Percentiles rank a stretch among this genome's conserved stretches.
These are phyloP conservation scores for Oscheius sp. DNA, from an alignment of 2,888 invertebrate genomes.

Conservation along the genomic window DNA sequence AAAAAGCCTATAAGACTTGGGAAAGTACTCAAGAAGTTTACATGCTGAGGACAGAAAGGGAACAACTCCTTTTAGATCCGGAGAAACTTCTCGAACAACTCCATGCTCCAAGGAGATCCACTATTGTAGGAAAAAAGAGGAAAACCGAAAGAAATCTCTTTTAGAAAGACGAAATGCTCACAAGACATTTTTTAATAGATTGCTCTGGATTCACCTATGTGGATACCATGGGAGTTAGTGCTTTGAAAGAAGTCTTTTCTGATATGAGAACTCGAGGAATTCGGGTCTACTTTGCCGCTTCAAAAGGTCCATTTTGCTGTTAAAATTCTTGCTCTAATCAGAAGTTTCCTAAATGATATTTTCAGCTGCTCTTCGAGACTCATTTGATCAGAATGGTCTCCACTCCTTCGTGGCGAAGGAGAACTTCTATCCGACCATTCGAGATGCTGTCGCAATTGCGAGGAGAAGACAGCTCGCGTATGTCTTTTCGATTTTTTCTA, in stretches of 20 bases:
- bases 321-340: background rate
- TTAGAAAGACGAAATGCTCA: conserved; percentile 21
- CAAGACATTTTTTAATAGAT: conserved; percentile 65
- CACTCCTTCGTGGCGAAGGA: conserved; percentile 64
- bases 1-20: conserved; percentile 51
- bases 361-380: conserved; percentile 64
- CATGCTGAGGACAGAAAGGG: conserved; percentile 43
- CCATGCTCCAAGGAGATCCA: background rate
- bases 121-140: background rate
- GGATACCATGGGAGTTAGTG: conserved; percentile 69
- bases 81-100: background rate
- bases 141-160: background rate
- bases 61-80: conserved; percentile 8
- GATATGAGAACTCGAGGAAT: conserved; percentile 58
- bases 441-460: conserved; percentile 67
- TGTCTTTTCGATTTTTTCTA: no score
- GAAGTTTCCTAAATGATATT: no score
- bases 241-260: conserved; percentile 62
- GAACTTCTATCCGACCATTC: conserved; percentile 68
- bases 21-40: conserved; percentile 54
- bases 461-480: conserved; percentile 54
- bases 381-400: conserved; percentile 65
- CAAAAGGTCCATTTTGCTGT: conserved; percentile 56
- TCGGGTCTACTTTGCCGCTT: conserved; percentile 68
- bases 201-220: conserved; percentile 70